These are phyloP conservation scores for Eulithis testata DNA, from an alignment of 2,888 invertebrate species.

Conservation along the genomic window DNA sequence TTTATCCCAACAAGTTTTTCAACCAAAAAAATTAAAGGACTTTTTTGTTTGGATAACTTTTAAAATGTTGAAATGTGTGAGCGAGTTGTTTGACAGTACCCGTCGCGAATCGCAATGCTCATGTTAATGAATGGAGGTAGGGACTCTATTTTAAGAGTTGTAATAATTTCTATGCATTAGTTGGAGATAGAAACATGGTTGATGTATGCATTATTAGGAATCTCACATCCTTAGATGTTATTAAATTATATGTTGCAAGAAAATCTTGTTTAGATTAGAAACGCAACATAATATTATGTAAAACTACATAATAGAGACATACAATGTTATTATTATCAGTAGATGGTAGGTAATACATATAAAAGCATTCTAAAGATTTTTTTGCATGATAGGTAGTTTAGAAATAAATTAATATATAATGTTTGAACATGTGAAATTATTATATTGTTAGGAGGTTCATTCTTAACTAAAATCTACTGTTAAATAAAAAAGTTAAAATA, in stretches of 20 bases:
- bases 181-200: conserved; percentile 43
- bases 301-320: conserved; percentile 64
- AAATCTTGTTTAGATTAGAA: conserved; percentile 58
- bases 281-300: conserved; percentile 37
- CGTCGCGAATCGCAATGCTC: conserved; percentile 27
- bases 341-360: conserved; percentile 42
- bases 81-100: too few relatives aligned
- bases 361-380: conserved; percentile 68
- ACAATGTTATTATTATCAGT: conserved; percentile 73
- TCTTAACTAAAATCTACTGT: conserved; percentile 65
- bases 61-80: too few relatives aligned
- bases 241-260: conserved; percentile 55
- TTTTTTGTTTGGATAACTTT: too few relatives aligned
- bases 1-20: too few relatives aligned
- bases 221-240: conserved; percentile 61
- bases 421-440: conserved; percentile 55
- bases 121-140: conserved; percentile 36
- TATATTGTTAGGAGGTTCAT: conserved; percentile 60
- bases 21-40: too few relatives aligned
- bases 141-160: conserved; percentile 42
- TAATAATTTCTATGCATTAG: conserved; percentile 16
- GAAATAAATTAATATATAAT: conserved; percentile 68
- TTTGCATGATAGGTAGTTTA: conserved; percentile 76
- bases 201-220: conserved; percentile 55
- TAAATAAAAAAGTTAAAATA: conserved; percentile 65